These are phyloP conservation scores for Amphipoea lucens DNA, from an alignment of 2,888 invertebrate genomes.

Conservation along the genomic window DNA sequence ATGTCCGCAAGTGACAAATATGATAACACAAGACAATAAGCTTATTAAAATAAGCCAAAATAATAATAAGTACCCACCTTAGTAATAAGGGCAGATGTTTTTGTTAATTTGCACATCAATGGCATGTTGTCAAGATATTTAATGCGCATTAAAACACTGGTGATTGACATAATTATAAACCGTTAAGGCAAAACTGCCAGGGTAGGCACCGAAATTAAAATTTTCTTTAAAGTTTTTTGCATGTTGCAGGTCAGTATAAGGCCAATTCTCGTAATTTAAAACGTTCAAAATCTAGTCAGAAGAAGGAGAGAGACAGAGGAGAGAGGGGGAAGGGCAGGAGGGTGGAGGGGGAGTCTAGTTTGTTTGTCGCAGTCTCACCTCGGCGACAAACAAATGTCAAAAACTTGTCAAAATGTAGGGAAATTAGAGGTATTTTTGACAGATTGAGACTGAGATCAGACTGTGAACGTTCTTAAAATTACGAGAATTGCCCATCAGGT, in stretches of 20 bases:
- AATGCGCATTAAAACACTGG: conserved; percentile 28
- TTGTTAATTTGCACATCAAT: conserved; percentile 33
- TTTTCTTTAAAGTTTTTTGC: neutral
- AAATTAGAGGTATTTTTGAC: too few species aligned
- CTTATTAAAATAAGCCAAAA: conserved; percentile 39
- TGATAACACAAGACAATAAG: conserved; percentile 14
- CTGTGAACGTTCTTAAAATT: too few species aligned
- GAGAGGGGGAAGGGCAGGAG: too few species aligned
- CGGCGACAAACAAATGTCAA: too few species aligned
- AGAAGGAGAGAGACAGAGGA: too few species aligned
- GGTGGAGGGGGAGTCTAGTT: too few species aligned
- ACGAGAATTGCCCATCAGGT: too few species aligned
- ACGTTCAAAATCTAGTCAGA: too few species aligned
- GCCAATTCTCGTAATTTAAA: too few species aligned
- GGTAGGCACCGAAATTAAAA: neutral
- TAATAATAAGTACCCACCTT: neutral
- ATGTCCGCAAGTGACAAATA: neutral
- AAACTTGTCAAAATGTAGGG: too few species aligned
- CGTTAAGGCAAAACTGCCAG: neutral
- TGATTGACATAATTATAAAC: conserved; percentile 51
- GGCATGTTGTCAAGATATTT: conserved; percentile 16
- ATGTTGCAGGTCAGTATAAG: neutral
- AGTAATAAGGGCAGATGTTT: conserved; percentile 44
- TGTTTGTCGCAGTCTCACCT: too few species aligned
- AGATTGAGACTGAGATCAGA: too few species aligned